Conservation (phyloP, 2,113 vertebrate species). For the Erythrolamprus reginae region DNA sequence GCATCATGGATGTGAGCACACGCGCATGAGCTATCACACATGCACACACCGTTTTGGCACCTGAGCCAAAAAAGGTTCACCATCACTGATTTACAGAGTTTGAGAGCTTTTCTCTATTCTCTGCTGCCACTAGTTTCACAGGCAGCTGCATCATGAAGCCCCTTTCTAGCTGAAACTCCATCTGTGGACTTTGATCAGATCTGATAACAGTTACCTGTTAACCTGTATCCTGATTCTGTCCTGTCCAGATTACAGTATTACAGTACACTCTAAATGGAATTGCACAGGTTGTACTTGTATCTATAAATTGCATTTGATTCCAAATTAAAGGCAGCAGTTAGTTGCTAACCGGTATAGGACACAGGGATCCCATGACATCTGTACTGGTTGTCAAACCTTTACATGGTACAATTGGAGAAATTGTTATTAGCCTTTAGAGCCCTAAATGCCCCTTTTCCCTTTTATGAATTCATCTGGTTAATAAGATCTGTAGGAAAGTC, state of each 20-base stretch:
- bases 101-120: background rate
- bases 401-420: background rate
- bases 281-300: background rate
- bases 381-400: background rate
- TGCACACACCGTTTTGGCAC: no score
- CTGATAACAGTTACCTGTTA: background rate
- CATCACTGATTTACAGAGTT: background rate
- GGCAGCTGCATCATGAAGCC: background rate
- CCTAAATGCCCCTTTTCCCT: background rate
- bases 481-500: background rate
- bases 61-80: no score
- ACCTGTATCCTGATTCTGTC: background rate
- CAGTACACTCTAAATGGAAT: background rate
- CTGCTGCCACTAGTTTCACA: background rate
- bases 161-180: background rate
- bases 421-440: background rate
- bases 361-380: background rate
- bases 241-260: background rate
- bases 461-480: background rate
- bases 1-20: no score
- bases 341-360: background rate
- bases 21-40: no score
- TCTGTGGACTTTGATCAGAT: background rate
- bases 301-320: background rate
- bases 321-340: background rate